phyloP scores from a whole-genome alignment of 2,797 vertebrate genomes.

The Sebastes variabilis region DNA sequence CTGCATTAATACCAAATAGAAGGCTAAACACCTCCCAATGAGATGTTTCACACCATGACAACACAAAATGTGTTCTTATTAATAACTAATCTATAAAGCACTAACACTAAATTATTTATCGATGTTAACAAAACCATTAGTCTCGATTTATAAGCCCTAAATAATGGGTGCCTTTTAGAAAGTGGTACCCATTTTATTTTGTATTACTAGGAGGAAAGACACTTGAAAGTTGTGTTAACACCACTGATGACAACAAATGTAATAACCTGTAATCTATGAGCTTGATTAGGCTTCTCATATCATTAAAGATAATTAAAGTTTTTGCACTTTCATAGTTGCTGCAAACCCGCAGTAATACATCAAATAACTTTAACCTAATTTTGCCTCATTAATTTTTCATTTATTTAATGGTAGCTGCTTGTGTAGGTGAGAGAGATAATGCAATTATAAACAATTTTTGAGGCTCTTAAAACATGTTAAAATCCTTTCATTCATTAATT shows the following conservation, averaged over 20 bases:
- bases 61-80: not conserved
- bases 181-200: not conserved
- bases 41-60: not conserved
- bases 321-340: not conserved
- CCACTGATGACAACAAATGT: not conserved
- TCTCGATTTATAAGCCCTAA: not conserved
- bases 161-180: not conserved
- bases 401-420: conserved; percentile 1
- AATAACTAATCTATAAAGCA: not conserved
- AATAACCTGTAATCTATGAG: not conserved
- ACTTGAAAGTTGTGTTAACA: not conserved
- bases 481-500: not conserved
- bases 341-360: conserved; percentile 2
- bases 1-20: not conserved
- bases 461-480: not conserved
- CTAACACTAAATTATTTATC: not conserved
- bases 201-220: not conserved
- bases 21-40: not conserved
- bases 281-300: conserved; percentile 1
- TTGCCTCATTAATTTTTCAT: conserved; percentile 15
- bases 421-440: not conserved
- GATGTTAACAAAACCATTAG: not conserved
- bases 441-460: not conserved
- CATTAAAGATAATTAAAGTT: not conserved
- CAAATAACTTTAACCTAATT: conserved; percentile 5